Percentiles rank a stretch among this genome's conserved stretches.
These are phyloP conservation scores for Tinamus guttatus DNA, from an alignment of 2,113 vertebrate genomes.

Conservation along the genomic window DNA sequence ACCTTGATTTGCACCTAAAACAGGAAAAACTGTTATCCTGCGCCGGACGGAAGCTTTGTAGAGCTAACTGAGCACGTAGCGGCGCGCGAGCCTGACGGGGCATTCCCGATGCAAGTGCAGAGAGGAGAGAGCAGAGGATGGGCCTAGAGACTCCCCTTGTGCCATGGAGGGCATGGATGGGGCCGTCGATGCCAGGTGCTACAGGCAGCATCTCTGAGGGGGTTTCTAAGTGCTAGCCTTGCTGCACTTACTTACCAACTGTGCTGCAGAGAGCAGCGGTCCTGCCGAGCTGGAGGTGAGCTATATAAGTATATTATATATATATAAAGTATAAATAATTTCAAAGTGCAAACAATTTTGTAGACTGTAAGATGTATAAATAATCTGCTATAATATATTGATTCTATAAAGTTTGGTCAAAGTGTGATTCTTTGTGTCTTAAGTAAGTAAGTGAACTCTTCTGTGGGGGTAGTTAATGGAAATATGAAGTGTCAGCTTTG, in stretches of 20 bases:
- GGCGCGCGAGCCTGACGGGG: not conserved
- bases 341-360: not conserved
- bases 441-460: not conserved
- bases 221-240: not conserved
- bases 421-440: not conserved
- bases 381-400: not conserved
- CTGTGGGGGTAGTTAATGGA: not conserved
- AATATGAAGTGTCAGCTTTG: not conserved
- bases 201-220: not conserved
- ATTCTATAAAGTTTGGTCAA: not conserved
- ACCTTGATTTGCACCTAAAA: conserved; percentile 6
- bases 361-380: conserved; percentile 12
- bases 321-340: not conserved
- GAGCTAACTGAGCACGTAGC: not conserved
- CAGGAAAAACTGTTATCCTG: not conserved
- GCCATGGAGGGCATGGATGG: not conserved
- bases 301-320: not conserved
- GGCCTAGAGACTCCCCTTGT: not conserved
- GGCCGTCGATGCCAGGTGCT: not conserved
- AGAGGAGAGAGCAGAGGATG: not conserved
- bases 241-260: not conserved
- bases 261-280: not conserved
- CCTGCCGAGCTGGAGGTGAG: not conserved
- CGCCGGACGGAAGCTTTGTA: not conserved
- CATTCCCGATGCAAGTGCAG: not conserved